A percentile compares a stretch with the other conserved stretches of the same genome.
phyloP scores from a whole-genome alignment of 2,113 vertebrate species.

The Cheirogaleus medius region DNA sequence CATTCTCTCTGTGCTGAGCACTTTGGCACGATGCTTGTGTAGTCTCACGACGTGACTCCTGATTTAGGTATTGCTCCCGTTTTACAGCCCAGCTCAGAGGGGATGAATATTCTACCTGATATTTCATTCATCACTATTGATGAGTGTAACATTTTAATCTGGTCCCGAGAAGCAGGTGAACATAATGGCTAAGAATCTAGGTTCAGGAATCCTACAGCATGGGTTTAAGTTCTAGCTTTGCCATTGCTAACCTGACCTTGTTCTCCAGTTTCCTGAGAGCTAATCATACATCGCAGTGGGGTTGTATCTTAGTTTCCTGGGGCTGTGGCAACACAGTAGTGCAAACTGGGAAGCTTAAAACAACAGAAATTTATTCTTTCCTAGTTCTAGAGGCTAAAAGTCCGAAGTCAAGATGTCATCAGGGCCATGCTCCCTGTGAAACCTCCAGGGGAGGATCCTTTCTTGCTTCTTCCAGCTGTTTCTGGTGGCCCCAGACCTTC shows the following conservation, averaged over 20 bases:
- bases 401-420: neutral
- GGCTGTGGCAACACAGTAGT: neutral
- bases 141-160: neutral
- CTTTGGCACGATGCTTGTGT: rapidly evolving
- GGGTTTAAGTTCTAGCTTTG: neutral
- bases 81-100: neutral
- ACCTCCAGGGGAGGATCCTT: neutral
- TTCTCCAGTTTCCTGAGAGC: neutral
- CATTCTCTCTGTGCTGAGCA: neutral
- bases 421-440: rapidly evolving
- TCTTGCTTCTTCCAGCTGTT: neutral
- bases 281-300: too few relatives aligned
- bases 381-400: neutral
- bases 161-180: neutral
- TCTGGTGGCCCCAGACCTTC: rapidly evolving
- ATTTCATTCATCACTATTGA: neutral
- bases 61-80: too few relatives aligned
- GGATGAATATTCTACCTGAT: neutral
- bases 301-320: neutral
- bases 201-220: neutral
- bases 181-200: rapidly evolving
- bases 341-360: neutral
- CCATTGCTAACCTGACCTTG: neutral
- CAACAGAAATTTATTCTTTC: neutral
- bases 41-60: rapidly evolving